These are phyloP conservation scores for Drosophila putrida DNA, from an alignment of 2,888 invertebrate genomes.

Conservation along the genomic window DNA sequence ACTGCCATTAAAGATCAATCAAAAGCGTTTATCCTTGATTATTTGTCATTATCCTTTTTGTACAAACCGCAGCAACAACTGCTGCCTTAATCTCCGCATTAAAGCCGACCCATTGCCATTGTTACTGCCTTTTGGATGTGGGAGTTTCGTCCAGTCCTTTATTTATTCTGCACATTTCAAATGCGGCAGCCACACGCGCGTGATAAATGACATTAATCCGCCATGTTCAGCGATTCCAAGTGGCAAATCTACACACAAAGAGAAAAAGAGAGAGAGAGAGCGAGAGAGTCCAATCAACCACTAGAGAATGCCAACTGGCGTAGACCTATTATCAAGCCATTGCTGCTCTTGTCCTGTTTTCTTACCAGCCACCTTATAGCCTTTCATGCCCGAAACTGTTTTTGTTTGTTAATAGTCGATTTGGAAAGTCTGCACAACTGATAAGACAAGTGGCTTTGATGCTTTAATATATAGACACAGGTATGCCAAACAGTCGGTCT, in stretches of 20 bases:
- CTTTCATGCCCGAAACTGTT: constrained; percentile 74
- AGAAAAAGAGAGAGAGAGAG: background rate
- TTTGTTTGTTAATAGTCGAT: constrained; percentile 79
- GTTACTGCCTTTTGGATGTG: constrained; percentile 4
- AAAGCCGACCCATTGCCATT: constrained; percentile 33
- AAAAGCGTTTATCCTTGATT: constrained; percentile 84
- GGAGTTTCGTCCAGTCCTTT: constrained; percentile 41
- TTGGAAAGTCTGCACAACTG: constrained; percentile 66
- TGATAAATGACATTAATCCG: constrained; percentile 82
- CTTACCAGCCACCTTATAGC: constrained; percentile 27
- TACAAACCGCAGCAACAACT: constrained; percentile 63
- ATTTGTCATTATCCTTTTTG: constrained; percentile 84
- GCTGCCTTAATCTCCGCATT: constrained; percentile 66
- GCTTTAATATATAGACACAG: constrained; percentile 74
- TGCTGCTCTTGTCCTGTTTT: background rate
- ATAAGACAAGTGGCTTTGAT: constrained; percentile 80
- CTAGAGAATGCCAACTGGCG: constrained; percentile 44
- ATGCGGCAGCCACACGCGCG: constrained; percentile 66
- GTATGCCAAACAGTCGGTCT: constrained; percentile 63
- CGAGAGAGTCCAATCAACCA: background rate
- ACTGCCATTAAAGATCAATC: constrained; percentile 83
- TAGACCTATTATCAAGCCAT: constrained; percentile 32
- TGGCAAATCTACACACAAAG: constrained; percentile 43
- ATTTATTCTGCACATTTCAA: constrained; percentile 76
- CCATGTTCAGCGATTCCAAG: constrained; percentile 74